Conservation (phyloP, 2,113 vertebrate genomes). For the Bostrychus sinensis region DNA sequence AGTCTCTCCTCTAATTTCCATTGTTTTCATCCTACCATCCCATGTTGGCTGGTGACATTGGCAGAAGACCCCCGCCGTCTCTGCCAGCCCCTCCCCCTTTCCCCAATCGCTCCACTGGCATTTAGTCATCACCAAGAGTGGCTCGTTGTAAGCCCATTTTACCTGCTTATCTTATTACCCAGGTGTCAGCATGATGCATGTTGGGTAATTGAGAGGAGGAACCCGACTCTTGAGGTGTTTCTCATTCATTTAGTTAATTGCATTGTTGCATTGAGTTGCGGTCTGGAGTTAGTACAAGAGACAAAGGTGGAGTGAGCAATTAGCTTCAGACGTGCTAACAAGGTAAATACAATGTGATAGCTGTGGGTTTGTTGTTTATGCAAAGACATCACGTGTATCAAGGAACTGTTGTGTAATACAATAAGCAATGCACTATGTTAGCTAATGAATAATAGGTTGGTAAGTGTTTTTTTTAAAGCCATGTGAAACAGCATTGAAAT, state of each 20-base stretch:
- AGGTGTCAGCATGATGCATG: constrained; percentile 54
- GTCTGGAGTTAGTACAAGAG: constrained; percentile 5
- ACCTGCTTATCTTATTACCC: constrained; percentile 71
- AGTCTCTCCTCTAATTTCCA: constrained; percentile 41
- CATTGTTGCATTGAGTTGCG: constrained; percentile 32
- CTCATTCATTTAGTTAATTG: constrained; percentile 64
- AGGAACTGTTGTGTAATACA: no score
- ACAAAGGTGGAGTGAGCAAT: no score
- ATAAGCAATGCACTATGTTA: no score
- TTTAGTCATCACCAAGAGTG: constrained; percentile 64
- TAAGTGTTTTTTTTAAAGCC: no score
- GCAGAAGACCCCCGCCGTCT: constrained; percentile 29
- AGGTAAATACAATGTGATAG: not conserved
- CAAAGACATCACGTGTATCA: no score
- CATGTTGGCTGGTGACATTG: constrained; percentile 48
- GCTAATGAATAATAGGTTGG: no score
- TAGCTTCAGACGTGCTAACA: no score
- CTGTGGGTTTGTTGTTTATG: not conserved
- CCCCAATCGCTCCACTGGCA: constrained; percentile 41
- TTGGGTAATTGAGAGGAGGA: constrained; percentile 63
- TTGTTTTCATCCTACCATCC: constrained; percentile 54
- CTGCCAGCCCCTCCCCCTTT: constrained; percentile 60
- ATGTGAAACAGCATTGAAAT: no score
- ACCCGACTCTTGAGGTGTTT: constrained; percentile 52
- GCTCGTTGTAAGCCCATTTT: constrained; percentile 69